Evolutionary conservation across 2,888 invertebrate genomes (phyloP), one percentile per base, ranked within the genome.

Genomic region (Oasisia sp.): DNA sequence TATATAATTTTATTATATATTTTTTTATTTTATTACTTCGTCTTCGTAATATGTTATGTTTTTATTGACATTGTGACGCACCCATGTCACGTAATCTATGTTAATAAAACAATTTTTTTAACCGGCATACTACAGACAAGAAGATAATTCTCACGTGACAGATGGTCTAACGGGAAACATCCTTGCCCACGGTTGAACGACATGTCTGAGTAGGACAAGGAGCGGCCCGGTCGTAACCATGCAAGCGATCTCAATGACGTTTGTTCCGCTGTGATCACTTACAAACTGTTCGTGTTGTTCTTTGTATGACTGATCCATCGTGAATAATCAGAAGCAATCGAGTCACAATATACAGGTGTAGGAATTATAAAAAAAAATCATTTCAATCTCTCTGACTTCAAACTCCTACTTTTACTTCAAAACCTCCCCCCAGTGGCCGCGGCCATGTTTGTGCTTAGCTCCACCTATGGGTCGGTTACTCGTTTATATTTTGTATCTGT

Each of bases 211-310:
- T 4, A 93, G 92, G 32, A 93, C 92, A 89, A 91, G 56, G 27
- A 92, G 38, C 1, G 93, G 93, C 9, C 92, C 92, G 11, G 90
- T 56, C 9, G 92, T 56, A 74, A 38, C 92, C 7, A 92, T 91
- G 14, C 93, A 27, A n/a, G 92, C 91, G n/a, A 93, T 93, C 45
- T 94, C 94, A 74, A 89, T n/a, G 27, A 93, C 92, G 12, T 92
- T 91, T 8, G 93, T 92, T n/a, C 94, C 94, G 56, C 89, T 91
- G 89, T 93, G 92, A 11, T 92, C 93, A 38, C 92, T 93, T 5
- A 94, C 94, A 92, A 94, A 94, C 32, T 92, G 50, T 89, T 93
- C 94, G 32, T 93, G 93, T 32, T 90, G 89, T 91, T 91, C 58
- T 50, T 93, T 92, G 32, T 92, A 93, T 32, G 56, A 45, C 27